These are phyloP conservation scores for Stichodactyla mertensii DNA, from an alignment of 64 coral and sea anemone species.

Conservation along the genomic window DNA sequence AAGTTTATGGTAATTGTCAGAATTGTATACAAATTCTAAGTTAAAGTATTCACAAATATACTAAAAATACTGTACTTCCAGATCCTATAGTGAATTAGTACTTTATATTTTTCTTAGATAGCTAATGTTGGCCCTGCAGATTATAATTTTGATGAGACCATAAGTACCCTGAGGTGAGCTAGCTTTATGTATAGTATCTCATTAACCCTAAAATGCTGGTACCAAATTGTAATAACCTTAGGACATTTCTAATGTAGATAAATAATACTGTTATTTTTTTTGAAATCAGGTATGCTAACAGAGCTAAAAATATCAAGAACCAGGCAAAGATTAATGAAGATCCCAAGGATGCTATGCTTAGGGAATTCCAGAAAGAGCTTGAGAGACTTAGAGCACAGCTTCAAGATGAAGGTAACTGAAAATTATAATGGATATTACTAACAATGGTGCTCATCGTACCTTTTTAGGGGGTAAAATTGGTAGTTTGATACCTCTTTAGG, in stretches of 20 bases:
- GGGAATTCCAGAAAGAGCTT: conserved; percentile 99
- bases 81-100: not conserved
- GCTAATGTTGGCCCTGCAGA: conserved; percentile 98
- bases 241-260: not conserved
- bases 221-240: no score
- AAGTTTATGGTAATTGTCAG: no score
- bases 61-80: not conserved
- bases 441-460: no score
- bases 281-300: conserved; percentile 70
- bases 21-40: no score
- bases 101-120: conserved; percentile 48
- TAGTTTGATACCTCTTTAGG: no score
- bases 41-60: no score
- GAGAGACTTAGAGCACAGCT: conserved; percentile 85
- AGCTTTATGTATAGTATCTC: not conserved
- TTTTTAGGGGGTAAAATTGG: no score
- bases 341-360: conserved; percentile 96
- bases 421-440: not conserved
- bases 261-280: not conserved
- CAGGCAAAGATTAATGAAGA: conserved; percentile 99
- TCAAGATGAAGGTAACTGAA: conserved; percentile 49
- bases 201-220: not conserved
- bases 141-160: conserved; percentile 98
- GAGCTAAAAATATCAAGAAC: conserved; percentile 99
- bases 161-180: conserved; percentile 86